Percentiles rank a stretch among this genome's conserved stretches.
Conservation (phyloP, 2,888 invertebrate genomes). For the Chloroclysta siterata region DNA sequence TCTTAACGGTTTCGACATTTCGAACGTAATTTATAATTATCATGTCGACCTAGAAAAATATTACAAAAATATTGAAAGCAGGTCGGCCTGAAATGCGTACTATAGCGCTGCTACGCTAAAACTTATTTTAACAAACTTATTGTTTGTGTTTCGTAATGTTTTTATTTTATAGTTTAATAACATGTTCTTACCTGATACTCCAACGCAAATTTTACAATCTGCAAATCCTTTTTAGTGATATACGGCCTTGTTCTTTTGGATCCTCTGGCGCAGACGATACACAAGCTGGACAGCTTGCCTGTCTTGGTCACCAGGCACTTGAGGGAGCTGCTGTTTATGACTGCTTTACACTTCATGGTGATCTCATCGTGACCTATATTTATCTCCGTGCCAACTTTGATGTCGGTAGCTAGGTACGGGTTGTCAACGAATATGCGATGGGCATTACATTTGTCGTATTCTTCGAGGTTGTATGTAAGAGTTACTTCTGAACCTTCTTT, state of each 20-base stretch:
- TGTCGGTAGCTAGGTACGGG: constrained; percentile 46
- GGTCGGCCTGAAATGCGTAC: neutral
- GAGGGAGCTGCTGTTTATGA: constrained; percentile 42
- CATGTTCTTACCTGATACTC: constrained; percentile 57
- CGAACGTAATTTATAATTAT: constrained; percentile 56
- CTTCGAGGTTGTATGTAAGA: constrained; percentile 45
- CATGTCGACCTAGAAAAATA: constrained; percentile 56
- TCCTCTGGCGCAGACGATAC: constrained; percentile 48
- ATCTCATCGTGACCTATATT: constrained; percentile 51
- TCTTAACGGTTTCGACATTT: constrained; percentile 44
- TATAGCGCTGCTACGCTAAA: neutral
- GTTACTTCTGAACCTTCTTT: constrained; percentile 43
- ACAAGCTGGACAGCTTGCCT: constrained; percentile 48
- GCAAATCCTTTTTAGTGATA: constrained; percentile 51
- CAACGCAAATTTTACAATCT: constrained; percentile 52
- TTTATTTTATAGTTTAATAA: too few relatives aligned
- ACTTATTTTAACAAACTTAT: neutral
- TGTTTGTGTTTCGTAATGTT: neutral
- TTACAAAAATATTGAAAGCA: neutral
- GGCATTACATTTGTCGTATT: constrained; percentile 53
- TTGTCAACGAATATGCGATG: constrained; percentile 55
- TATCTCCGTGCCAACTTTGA: constrained; percentile 52
- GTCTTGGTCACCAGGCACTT: constrained; percentile 51
- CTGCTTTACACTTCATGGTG: constrained; percentile 46
- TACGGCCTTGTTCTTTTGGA: constrained; percentile 41